These are phyloP conservation scores for Neopipo cinnamomea DNA, from an alignment of 2,113 vertebrate genomes.

Conservation along the genomic window DNA sequence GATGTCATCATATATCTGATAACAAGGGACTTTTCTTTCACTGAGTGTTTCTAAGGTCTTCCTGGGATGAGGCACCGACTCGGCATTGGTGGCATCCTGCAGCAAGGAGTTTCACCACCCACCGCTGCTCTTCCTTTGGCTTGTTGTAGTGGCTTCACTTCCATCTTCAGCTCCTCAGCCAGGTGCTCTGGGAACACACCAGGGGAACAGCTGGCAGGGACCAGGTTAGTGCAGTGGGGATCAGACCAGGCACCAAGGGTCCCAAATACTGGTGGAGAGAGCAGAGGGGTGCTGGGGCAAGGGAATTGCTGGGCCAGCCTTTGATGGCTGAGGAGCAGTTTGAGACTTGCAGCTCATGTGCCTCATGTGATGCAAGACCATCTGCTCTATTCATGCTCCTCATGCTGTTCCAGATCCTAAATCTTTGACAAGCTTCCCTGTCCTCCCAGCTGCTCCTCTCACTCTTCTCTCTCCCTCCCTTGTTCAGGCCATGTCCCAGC, in stretches of 20 bases:
- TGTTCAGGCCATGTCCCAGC: background rate
- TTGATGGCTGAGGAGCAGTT: background rate
- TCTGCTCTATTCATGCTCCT: background rate
- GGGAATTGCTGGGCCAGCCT: background rate
- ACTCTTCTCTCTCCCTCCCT: background rate
- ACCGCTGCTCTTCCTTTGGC: fast-evolving
- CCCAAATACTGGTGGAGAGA: background rate
- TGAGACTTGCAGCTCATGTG: background rate
- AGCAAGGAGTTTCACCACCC: fast-evolving
- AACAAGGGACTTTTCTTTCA: background rate
- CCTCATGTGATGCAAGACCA: background rate
- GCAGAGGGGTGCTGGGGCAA: background rate
- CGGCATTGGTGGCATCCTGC: background rate
- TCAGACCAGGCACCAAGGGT: background rate
- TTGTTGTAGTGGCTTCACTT: background rate
- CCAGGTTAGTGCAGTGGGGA: background rate
- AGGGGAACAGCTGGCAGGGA: background rate
- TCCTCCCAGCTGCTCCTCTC: background rate
- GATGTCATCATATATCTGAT: background rate
- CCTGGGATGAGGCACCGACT: background rate
- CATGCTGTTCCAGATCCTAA: background rate
- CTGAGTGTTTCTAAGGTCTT: background rate
- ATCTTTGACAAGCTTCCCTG: background rate
- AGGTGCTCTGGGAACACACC: background rate
- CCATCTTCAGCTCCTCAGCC: background rate